Evolutionary conservation across 1,140 invertebrate species (phyloP).

Genomic region (Paralvinella palmiformis): DNA sequence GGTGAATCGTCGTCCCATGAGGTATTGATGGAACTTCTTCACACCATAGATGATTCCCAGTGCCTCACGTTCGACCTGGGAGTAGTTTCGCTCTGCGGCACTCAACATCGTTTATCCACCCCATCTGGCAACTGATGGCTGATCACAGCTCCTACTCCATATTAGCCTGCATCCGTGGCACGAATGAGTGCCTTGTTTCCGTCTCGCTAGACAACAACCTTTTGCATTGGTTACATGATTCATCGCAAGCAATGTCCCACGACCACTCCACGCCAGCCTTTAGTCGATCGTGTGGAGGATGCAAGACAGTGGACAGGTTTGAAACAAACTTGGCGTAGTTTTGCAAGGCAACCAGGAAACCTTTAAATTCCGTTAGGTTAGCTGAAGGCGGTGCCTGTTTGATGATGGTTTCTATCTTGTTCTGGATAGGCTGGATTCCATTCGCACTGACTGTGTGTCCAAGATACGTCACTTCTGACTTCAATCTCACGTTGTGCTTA

Average conservation of each 20-base stretch:
- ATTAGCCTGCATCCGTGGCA: slow-evolving; percentile 33
- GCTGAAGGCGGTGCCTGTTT: background rate
- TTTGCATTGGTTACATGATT: slow-evolving; percentile 1
- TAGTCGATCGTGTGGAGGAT: background rate
- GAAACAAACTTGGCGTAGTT: background rate
- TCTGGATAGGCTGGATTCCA: slow-evolving; percentile 1
- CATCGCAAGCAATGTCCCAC: background rate
- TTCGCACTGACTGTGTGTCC: slow-evolving; percentile 3
- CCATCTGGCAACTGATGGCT: slow-evolving; percentile 40
- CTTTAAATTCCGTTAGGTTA: background rate
- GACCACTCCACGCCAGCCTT: slow-evolving; percentile 1
- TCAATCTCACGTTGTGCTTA: background rate
- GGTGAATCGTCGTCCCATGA: too few relatives aligned
- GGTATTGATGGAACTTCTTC: too few relatives aligned
- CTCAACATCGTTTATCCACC: too few relatives aligned
- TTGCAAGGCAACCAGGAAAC: background rate
- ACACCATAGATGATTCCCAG: slow-evolving; percentile 36
- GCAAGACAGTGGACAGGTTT: slow-evolving; percentile 1
- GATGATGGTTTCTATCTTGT: background rate
- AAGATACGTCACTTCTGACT: background rate
- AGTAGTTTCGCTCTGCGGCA: slow-evolving; percentile 47
- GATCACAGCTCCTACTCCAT: slow-evolving; percentile 41
- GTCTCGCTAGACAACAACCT: slow-evolving; percentile 4
- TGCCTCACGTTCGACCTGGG: slow-evolving; percentile 33
- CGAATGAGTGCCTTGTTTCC: background rate